Percentiles rank a stretch among this genome's conserved stretches.
phyloP scores from a whole-genome alignment of 2,797 vertebrate species.

The Setipinna tenuifilis region DNA sequence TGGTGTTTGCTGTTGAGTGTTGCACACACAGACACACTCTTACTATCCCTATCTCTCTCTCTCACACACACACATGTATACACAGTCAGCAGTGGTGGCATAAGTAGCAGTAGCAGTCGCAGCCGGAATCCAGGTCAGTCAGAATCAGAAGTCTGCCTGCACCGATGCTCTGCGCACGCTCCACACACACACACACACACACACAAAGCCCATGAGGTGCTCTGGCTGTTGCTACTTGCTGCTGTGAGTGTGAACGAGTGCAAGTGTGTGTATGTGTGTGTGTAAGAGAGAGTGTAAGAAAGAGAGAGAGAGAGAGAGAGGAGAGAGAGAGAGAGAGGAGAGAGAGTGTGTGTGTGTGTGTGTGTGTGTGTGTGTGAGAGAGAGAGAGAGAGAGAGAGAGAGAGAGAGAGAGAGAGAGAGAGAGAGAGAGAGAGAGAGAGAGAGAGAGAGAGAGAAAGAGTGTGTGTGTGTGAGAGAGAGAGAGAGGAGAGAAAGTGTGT shows the following conservation, averaged over 20 bases:
- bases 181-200: slow-evolving; percentile 59
- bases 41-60: background rate
- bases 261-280: background rate
- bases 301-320: no score
- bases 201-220: slow-evolving; percentile 61
- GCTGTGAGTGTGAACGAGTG: background rate
- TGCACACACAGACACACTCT: background rate
- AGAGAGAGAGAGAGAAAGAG: background rate
- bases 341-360: background rate
- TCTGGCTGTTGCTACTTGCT: slow-evolving; percentile 42
- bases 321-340: background rate
- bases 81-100: slow-evolving; percentile 24
- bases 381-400: no score
- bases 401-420: background rate
- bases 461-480: background rate
- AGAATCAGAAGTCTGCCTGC: slow-evolving; percentile 6
- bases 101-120: slow-evolving; percentile 30
- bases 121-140: slow-evolving; percentile 74
- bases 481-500: background rate
- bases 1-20: background rate
- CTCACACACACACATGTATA: background rate
- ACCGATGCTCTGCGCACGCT: background rate
- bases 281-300: background rate
- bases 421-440: background rate
- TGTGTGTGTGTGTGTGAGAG: background rate